Conservation (phyloP, 2,797 vertebrate species). For the Molossus molossus region DNA sequence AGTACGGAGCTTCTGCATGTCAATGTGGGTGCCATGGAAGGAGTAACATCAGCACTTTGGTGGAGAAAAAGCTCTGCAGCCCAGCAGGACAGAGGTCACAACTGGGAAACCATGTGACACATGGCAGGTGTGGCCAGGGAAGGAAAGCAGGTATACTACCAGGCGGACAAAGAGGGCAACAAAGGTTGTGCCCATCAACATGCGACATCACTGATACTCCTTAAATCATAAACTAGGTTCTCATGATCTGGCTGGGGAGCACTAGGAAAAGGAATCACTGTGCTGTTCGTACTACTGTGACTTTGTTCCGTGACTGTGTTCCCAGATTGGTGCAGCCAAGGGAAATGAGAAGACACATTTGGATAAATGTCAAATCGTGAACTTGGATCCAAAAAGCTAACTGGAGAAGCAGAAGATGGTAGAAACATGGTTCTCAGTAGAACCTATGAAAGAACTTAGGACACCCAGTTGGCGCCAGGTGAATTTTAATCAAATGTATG, state of each 20-base stretch:
- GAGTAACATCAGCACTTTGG: too few species aligned
- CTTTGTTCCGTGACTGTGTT: not conserved
- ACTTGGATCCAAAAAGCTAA: conserved; percentile 34
- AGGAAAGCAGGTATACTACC: not conserved
- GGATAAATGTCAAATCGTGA: not conserved
- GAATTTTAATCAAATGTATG: not conserved
- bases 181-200: not conserved
- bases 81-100: not conserved
- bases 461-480: not conserved
- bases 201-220: not conserved
- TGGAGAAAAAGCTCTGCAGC: not conserved
- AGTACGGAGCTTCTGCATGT: not conserved
- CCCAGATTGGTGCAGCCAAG: not conserved
- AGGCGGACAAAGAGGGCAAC: not conserved
- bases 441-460: not conserved
- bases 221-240: not conserved
- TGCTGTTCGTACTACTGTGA: not conserved
- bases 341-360: not conserved
- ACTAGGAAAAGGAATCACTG: not conserved
- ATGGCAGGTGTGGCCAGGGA: not conserved
- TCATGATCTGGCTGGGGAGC: not conserved
- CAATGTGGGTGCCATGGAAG: too few species aligned
- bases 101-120: not conserved
- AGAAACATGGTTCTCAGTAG: not conserved
- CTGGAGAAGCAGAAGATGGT: not conserved